These are phyloP conservation scores for Thysanoteuthis rhombus DNA, from an alignment of 2,888 invertebrate species.

Conservation along the genomic window DNA sequence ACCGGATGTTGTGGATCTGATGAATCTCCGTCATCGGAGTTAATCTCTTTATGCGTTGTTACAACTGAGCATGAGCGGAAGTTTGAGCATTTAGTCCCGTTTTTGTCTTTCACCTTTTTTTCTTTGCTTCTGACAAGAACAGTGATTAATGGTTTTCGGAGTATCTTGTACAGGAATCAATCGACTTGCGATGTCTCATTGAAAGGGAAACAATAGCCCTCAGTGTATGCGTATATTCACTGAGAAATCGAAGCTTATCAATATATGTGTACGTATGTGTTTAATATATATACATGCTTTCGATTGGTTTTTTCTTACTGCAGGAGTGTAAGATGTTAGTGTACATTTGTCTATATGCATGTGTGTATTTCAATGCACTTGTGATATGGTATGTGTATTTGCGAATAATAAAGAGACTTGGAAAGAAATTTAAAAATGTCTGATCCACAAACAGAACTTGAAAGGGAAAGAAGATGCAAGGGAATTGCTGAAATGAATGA, in stretches of 20 bases:
- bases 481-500: no score
- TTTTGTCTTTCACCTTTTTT: not conserved
- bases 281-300: not conserved
- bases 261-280: not conserved
- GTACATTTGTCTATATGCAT: no score
- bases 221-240: not conserved
- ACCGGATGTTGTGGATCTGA: not conserved
- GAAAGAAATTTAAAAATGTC: no score
- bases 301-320: no score
- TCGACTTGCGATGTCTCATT: not conserved
- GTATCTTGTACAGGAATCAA: not conserved
- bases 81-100: not conserved
- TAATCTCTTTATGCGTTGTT: not conserved
- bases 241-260: not conserved
- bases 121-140: not conserved
- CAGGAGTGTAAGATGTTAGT: no score
- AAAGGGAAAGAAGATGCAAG: no score
- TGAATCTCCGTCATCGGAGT: not conserved
- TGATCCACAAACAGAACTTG: no score
- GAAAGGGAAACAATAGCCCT: not conserved
- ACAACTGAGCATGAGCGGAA: not conserved
- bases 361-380: no score
- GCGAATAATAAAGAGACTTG: no score
- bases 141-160: not conserved
- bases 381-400: no score